Conservation (phyloP, 2,888 invertebrate genomes). For the Orthosia gothica region DNA sequence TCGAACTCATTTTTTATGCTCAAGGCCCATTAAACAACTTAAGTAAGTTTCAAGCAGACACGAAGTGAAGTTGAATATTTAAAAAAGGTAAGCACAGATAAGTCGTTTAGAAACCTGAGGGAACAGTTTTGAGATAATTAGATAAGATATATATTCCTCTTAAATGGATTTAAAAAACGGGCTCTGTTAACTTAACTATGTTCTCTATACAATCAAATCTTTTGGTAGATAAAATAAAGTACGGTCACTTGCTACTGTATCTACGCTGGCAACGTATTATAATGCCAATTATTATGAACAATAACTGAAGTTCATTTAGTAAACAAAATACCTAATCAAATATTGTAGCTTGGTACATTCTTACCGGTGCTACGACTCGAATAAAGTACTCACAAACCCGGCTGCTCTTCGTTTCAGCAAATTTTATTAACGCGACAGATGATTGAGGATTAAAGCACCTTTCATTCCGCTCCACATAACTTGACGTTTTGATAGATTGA, state of each 20-base stretch:
- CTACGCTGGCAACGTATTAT: no score
- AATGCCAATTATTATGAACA: no score
- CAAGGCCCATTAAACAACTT: constrained; percentile 45
- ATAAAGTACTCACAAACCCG: not conserved
- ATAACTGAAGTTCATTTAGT: no score
- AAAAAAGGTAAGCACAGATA: constrained; percentile 24
- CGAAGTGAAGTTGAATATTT: constrained; percentile 18
- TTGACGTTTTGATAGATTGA: constrained; percentile 30
- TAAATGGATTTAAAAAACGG: not conserved
- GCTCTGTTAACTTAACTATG: not conserved
- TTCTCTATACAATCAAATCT: not conserved
- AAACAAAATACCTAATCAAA: no score
- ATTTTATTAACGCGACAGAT: constrained; percentile 10
- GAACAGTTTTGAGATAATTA: constrained; percentile 6
- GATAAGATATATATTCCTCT: constrained; percentile 10
- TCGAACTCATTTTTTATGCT: constrained; percentile 51
- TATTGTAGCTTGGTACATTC: not conserved
- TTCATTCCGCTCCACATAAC: constrained; percentile 29
- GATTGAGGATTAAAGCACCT: not conserved
- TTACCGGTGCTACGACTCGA: not conserved
- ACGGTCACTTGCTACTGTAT: not conserved
- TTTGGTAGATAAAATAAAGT: not conserved
- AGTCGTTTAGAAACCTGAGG: constrained; percentile 13
- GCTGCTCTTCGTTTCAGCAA: not conserved
- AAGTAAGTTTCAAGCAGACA: constrained; percentile 46